A percentile compares a stretch with the other conserved stretches of the same genome.
Evolutionary conservation across 2,888 invertebrate genomes (phyloP).

Genomic region (Spodoptera picta): DNA sequence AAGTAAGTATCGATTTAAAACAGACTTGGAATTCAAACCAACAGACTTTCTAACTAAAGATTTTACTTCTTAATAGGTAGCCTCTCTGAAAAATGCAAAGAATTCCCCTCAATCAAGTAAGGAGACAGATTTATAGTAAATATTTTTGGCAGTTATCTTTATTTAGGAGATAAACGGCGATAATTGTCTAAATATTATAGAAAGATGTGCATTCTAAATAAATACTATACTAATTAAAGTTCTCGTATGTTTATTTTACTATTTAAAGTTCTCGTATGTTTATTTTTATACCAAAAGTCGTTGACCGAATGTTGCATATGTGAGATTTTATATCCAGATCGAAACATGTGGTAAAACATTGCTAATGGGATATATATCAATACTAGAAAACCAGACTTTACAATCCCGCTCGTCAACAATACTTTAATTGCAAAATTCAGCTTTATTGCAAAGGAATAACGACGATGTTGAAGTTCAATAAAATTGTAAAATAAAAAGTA

Average conservation of each 20-base stretch:
- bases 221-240: slow-evolving; percentile 37
- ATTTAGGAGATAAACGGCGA: slow-evolving; percentile 7
- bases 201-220: slow-evolving; percentile 32
- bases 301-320: slow-evolving; percentile 38
- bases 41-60: no score
- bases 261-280: slow-evolving; percentile 35
- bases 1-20: no score
- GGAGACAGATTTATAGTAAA: slow-evolving; percentile 41
- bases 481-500: no score
- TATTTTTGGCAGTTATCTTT: slow-evolving; percentile 10
- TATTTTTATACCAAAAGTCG: slow-evolving; percentile 48
- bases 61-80: not conserved
- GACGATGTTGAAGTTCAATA: no score
- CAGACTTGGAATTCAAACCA: no score
- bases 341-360: slow-evolving; percentile 29
- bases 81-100: not conserved
- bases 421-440: no score
- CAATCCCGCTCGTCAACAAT: no score
- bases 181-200: slow-evolving; percentile 45
- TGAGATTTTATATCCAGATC: slow-evolving; percentile 33
- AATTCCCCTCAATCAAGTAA: slow-evolving; percentile 16
- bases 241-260: slow-evolving; percentile 20
- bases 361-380: slow-evolving; percentile 38
- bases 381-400: slow-evolving; percentile 12
- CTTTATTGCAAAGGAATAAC: no score